phyloP scores from a whole-genome alignment of 2,888 invertebrate genomes.

The Netelia inedita region DNA sequence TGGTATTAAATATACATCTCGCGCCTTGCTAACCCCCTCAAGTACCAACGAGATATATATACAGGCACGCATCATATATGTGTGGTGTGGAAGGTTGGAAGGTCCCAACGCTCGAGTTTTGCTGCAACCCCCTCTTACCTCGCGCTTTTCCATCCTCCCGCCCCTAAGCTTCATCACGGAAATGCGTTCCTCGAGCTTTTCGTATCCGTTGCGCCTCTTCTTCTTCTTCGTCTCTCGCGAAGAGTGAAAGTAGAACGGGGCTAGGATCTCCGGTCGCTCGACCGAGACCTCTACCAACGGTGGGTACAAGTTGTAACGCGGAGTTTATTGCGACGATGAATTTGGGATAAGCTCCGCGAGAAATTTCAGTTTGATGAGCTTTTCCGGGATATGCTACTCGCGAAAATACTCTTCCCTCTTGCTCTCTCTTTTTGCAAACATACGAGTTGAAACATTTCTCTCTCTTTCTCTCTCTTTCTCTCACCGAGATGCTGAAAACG shows the following conservation, averaged over 20 bases:
- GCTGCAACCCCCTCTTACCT: not conserved
- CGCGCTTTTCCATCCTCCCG: conserved; percentile 6
- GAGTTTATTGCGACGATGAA: conserved; percentile 81
- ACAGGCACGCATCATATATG: conserved; percentile 32
- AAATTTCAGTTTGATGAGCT: conserved; percentile 81
- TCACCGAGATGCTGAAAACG: not conserved
- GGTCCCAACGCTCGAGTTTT: not conserved
- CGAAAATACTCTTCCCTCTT: conserved; percentile 32
- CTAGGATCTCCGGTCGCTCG: not conserved
- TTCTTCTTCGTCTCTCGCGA: not conserved
- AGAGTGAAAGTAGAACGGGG: conserved; percentile 9
- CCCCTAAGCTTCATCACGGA: conserved; percentile 14
- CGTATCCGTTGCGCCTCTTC: not conserved
- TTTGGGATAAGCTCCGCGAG: conserved; percentile 77
- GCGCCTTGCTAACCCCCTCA: conserved; percentile 54
- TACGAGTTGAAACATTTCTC: conserved; percentile 46
- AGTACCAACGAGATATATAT: conserved; percentile 23
- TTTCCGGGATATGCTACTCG: conserved; percentile 51
- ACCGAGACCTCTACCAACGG: not conserved
- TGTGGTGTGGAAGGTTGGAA: not conserved
- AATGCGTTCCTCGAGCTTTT: conserved; percentile 30
- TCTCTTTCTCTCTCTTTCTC: not conserved
- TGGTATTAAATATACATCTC: conserved; percentile 81
- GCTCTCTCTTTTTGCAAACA: conserved; percentile 21
- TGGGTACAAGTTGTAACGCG: conserved; percentile 74